phyloP scores from a whole-genome alignment of 1,140 invertebrate species.

The Hyles vespertilio region DNA sequence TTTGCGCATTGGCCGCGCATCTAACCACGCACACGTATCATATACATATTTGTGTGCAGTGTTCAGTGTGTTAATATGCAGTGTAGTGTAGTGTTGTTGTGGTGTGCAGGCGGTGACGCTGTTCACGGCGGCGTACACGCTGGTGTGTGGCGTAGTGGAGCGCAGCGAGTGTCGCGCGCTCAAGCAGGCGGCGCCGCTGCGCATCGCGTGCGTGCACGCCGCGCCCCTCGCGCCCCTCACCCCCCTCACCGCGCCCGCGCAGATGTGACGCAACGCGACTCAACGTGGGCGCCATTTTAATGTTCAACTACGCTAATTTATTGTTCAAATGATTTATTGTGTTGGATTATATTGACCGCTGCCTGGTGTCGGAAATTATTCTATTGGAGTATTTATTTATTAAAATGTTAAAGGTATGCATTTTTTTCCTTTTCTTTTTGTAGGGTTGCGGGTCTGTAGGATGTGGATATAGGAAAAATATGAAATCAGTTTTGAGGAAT shows the following conservation, averaged over 20 bases:
- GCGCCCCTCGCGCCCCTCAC: constrained; percentile 11
- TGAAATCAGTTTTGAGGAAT: constrained; percentile 29
- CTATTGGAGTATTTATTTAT: no score
- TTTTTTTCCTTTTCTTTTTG: no score
- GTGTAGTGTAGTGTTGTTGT: not conserved
- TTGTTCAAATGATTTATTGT: no score
- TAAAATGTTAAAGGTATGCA: no score
- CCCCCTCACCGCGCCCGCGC: constrained; percentile 14
- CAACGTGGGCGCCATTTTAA: not conserved
- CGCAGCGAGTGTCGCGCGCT: constrained; percentile 17
- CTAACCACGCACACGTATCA: no score
- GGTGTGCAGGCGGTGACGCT: constrained; percentile 46
- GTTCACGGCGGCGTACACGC: constrained; percentile 45
- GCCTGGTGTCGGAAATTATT: no score
- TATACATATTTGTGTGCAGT: no score
- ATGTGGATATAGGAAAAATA: not conserved
- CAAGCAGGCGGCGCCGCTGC: constrained; percentile 39
- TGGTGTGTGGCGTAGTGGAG: constrained; percentile 44
- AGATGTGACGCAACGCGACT: not conserved
- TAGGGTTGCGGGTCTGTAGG: not conserved
- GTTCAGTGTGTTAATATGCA: no score
- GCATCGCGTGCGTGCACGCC: constrained; percentile 36
- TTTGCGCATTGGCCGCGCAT: no score
- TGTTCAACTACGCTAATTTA: no score
- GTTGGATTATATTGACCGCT: no score